A percentile compares a stretch with the other conserved stretches of the same genome.
phyloP scores from a whole-genome alignment of 2,113 vertebrate species.

The Parus major region DNA sequence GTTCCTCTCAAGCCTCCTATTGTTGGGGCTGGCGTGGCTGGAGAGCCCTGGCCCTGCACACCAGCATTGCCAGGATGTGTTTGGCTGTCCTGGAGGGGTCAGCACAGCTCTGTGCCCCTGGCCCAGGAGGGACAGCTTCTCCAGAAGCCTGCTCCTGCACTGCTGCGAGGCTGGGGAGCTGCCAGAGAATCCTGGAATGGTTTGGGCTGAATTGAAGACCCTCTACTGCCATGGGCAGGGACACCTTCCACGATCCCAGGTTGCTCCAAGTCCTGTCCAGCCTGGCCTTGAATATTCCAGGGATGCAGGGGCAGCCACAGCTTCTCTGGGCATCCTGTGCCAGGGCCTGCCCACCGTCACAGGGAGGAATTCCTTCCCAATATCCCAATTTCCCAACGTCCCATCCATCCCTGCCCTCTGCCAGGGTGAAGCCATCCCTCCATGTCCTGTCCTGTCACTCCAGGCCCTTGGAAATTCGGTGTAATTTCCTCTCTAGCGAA shows the following conservation, averaged over 20 bases:
- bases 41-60: neutral
- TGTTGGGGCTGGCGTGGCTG: neutral
- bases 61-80: neutral
- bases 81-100: neutral
- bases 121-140: neutral
- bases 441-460: neutral
- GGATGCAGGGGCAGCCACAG: neutral
- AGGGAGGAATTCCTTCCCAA: neutral
- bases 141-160: neutral
- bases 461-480: neutral
- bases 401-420: neutral
- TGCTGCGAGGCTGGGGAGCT: neutral
- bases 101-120: neutral
- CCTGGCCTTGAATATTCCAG: neutral
- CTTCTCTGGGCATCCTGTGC: neutral
- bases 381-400: neutral
- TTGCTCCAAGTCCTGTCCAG: neutral
- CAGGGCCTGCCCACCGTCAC: accelerated
- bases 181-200: neutral
- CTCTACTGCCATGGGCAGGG: neutral
- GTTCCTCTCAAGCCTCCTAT: neutral
- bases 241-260: neutral
- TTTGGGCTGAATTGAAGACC: neutral
- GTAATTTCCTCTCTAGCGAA: accelerated
- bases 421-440: neutral